Evolutionary conservation across 2,113 vertebrate species (phyloP), one percentile per base, ranked within the genome.

Genomic region (Amblyopsis rosae): DNA sequence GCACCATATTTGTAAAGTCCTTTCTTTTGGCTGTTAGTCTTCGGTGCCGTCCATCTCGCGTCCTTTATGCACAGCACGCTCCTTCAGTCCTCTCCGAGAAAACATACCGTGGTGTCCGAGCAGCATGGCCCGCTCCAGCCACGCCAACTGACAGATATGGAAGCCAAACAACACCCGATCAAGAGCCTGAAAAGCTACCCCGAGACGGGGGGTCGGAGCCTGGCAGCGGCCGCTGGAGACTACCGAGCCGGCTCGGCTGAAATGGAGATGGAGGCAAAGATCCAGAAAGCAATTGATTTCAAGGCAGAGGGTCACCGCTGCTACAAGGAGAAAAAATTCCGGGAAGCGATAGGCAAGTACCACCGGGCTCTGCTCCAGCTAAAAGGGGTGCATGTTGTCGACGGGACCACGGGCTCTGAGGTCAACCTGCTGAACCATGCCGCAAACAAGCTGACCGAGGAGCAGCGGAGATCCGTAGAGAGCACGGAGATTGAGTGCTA

Each of bases 401-500:
- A 93, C 67, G 93, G 90, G 65, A 90, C 88, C 72, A 90, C 86
- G 66, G 89, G 90, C 58, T 92, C 90, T 59, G 91, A 93, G 75
- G 91, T 92, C 65, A 91, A 87, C 85, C 90, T 91, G 56, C 91
- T 93, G 62, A 92, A 59, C 79, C 89, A 90, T 77, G 77, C 90
- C 35, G 77, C 84, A 4, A 67, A 74, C 78, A 91, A 89, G 70
- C 82, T 95, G 73, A 94, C 92, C 12, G 96, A 96, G 83, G 94
- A 96, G 79, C 95, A 97, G 93, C 90, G 89, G 84, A 90, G 91
- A 83, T 86, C 93, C 81, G 94, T 95, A 88, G 93, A 96, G 87
- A 94, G 65, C 92, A 96, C 95, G 48, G 95, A 97, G 91, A 94
- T 97, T 70, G 96, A 97, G 67, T 97, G 96, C 80, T 97, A 97